phyloP scores from a whole-genome alignment of 1,140 invertebrate genomes.

The Callitettix versicolor region DNA sequence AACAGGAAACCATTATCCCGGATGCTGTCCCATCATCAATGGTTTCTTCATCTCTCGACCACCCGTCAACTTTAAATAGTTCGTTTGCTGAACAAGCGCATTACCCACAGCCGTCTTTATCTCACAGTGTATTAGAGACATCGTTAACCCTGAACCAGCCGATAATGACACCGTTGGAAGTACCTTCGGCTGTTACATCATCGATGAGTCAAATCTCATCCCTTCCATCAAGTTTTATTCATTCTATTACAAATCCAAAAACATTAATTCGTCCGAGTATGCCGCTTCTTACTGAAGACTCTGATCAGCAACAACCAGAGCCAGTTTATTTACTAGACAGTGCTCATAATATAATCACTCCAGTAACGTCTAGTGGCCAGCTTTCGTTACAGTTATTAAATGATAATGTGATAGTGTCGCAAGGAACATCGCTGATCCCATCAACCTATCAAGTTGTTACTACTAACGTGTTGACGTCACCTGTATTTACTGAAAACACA shows the following conservation, averaged over 20 bases:
- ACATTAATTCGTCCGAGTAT: constrained; percentile 5
- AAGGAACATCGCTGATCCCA: background rate
- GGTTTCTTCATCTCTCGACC: constrained; percentile 1
- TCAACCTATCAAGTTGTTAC: constrained; percentile 4
- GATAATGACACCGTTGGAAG: constrained; percentile 67
- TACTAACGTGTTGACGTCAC: background rate
- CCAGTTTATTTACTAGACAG: constrained; percentile 4
- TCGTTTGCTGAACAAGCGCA: constrained; percentile 4
- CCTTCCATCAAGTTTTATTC: background rate
- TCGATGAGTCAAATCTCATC: background rate
- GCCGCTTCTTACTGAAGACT: constrained; percentile 10
- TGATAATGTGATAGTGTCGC: constrained; percentile 9
- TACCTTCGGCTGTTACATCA: constrained; percentile 34
- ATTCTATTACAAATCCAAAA: constrained; percentile 3
- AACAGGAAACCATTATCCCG: constrained; percentile 39
- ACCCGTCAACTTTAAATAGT: background rate
- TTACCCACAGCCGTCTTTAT: constrained; percentile 33
- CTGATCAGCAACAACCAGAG: background rate
- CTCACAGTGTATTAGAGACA: constrained; percentile 52
- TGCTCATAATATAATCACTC: background rate
- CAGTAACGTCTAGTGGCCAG: background rate
- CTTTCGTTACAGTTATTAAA: constrained; percentile 6
- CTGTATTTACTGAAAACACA: too few species aligned
- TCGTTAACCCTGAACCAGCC: constrained; percentile 57
- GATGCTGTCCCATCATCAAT: constrained; percentile 21